Conservation (phyloP, 2,113 vertebrate species). For the Percina caprodes region DNA sequence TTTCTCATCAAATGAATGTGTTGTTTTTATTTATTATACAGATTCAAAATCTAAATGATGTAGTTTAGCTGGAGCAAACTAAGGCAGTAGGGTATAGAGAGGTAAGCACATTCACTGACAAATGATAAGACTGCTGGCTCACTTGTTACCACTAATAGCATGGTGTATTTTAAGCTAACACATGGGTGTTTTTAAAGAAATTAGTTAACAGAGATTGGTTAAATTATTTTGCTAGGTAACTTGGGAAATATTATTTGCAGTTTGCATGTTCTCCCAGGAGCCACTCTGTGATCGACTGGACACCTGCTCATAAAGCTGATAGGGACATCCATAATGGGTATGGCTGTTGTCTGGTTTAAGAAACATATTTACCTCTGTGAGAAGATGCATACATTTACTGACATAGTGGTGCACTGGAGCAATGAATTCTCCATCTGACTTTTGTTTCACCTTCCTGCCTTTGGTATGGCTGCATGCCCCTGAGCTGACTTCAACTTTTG, state of each 20-base stretch:
- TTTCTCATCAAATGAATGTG: neutral
- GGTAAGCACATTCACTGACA: neutral
- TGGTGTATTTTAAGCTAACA: neutral
- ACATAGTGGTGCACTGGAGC: neutral
- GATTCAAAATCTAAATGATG: neutral
- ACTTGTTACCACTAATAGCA: neutral
- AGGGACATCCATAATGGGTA: neutral
- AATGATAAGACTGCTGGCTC: neutral
- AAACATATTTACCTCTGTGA: constrained; percentile 17
- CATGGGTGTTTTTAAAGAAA: neutral
- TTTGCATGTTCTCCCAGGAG: neutral
- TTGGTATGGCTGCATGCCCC: neutral
- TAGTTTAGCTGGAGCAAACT: neutral
- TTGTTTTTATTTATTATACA: neutral
- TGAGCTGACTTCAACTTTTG: neutral
- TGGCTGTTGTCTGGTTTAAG: constrained; percentile 12
- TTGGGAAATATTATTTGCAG: neutral
- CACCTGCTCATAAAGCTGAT: neutral
- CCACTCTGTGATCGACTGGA: constrained; percentile 9
- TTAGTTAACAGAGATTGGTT: neutral
- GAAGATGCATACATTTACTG: constrained; percentile 18
- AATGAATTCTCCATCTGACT: constrained; percentile 29
- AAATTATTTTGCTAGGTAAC: neutral
- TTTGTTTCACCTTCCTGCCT: constrained; percentile 10
- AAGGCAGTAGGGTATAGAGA: neutral